phyloP scores from a whole-genome alignment of 2,113 vertebrate genomes.

The Plotosus lineatus region DNA sequence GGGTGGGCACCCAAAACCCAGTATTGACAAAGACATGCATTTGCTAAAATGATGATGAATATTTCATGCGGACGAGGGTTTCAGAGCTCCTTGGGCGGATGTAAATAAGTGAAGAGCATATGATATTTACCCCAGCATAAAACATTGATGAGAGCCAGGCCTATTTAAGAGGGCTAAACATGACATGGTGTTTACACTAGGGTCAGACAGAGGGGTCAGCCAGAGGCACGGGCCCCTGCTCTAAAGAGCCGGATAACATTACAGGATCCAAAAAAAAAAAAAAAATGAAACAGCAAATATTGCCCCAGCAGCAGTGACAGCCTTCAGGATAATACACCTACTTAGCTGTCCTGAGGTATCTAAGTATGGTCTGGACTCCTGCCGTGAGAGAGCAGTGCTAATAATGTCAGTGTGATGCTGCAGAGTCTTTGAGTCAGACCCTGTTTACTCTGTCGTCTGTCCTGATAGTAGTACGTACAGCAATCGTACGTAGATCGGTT shows the following conservation, averaged over 20 bases:
- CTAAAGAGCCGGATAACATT: constrained; percentile 74
- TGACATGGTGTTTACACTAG: constrained; percentile 78
- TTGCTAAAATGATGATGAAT: constrained; percentile 79
- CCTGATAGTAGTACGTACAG: background rate
- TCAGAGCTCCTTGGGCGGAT: constrained; percentile 75
- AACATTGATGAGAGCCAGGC: constrained; percentile 78
- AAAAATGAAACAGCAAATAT: constrained; percentile 52
- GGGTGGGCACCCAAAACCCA: constrained; percentile 61
- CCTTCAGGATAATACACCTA: constrained; percentile 44
- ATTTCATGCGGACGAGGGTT: constrained; percentile 79
- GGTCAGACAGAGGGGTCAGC: constrained; percentile 77
- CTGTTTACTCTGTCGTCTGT: background rate
- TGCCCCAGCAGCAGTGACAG: constrained; percentile 50
- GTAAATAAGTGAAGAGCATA: constrained; percentile 83
- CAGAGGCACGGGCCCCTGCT: constrained; percentile 73
- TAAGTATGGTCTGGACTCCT: background rate
- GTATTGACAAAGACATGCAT: constrained; percentile 76
- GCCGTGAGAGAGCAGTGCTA: background rate
- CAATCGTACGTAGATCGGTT: background rate
- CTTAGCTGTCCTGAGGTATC: constrained; percentile 36
- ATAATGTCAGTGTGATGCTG: background rate
- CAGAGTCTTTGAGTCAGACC: background rate
- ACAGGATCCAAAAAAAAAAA: constrained; percentile 42
- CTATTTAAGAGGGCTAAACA: constrained; percentile 81
- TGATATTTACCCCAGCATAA: constrained; percentile 81